Evolutionary conservation across 2,888 invertebrate species (phyloP), one percentile per base, ranked within the genome.

Genomic region (Archaeoteleia sp.): DNA sequence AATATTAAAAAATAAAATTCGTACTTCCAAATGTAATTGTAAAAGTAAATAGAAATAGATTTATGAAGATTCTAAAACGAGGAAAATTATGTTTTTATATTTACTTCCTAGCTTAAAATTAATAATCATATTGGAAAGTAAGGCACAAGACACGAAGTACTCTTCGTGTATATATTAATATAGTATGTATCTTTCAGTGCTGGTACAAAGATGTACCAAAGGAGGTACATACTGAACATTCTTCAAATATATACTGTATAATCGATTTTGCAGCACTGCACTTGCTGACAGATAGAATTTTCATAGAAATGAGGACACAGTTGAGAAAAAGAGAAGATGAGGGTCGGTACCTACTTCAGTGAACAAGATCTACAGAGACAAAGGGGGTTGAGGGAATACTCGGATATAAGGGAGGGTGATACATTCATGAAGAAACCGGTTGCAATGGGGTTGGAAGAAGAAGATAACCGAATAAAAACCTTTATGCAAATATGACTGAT

Each of bases 231-330:
- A n/a, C n/a, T 6, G 29, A 39, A 30, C 2, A n/a, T 5, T 14
- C 15, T 15, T 48, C 25, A 20, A 23, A 43, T 42, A 32, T 51
- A 61, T 53, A n/a, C n/a, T 25, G 30, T 32, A 45, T 45, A 51
- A 61, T 53, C 51, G 60, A 61, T 61, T 61, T 17, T 23, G 37
- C 34, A 45, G 23, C 45, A 29, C 45, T 43, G 39, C 35, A 51
- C 51, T 61, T 45, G 60, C 51, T 53, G 60, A 61, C 60, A 39
- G 37, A 61, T 53, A 51, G 45, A 61, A 61, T 61, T 61, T 61
- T 61, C 51, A 61, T 61, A 43, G 60, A 60, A 60, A 49, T 7
- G 60, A 51, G 60, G 43, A 60, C 60, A 35, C 12, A 43, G 43
- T 60, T 25, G 49, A 14, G 13, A 39, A 43, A 53, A 51, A 35